A percentile compares a stretch with the other conserved stretches of the same genome.
Evolutionary conservation across 2,113 vertebrate species (phyloP).

Genomic region (Chlorodrepanis virens): DNA sequence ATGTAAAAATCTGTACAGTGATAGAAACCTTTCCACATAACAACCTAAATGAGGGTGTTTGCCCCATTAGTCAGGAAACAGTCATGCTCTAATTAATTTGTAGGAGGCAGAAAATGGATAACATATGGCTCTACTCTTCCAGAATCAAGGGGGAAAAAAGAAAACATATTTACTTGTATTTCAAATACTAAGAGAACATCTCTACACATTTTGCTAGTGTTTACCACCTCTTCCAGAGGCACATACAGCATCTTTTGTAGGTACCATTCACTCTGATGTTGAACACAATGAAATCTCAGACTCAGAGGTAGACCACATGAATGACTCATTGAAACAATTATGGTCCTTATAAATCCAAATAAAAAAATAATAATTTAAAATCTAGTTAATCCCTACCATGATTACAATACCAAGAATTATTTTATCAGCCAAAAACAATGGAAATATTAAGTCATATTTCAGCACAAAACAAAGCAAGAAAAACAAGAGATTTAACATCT

Average conservation of each 20-base stretch:
- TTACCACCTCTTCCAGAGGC: neutral
- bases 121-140: neutral
- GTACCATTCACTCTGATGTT: neutral
- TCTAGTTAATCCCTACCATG: neutral
- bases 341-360: neutral
- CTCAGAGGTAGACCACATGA: neutral
- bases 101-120: slow-evolving; percentile 15
- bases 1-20: neutral
- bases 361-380: neutral
- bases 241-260: neutral
- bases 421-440: neutral
- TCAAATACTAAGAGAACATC: neutral
- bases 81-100: slow-evolving; percentile 44
- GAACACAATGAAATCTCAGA: neutral
- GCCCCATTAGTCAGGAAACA: slow-evolving; percentile 53
- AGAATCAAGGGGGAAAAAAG: neutral
- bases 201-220: neutral
- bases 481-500: neutral
- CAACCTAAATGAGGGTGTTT: neutral
- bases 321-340: neutral
- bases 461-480: neutral
- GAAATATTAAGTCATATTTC: neutral
- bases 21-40: slow-evolving; percentile 7
- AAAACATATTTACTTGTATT: neutral
- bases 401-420: neutral